Conservation (phyloP, 2,797 vertebrate genomes). For the Percopsis omiscomaycus region DNA sequence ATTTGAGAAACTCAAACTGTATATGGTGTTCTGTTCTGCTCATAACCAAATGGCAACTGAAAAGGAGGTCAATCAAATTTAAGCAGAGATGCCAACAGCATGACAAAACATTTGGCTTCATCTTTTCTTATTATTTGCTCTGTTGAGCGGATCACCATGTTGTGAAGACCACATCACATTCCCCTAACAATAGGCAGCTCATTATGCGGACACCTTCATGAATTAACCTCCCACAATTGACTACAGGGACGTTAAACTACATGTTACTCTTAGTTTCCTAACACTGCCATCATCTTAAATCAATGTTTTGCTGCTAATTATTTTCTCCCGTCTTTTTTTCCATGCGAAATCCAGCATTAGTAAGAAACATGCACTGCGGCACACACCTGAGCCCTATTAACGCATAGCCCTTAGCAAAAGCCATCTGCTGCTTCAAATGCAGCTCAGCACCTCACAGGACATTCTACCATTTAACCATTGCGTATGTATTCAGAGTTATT, state of each 20-base stretch:
- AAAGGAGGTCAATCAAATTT: conserved; percentile 31
- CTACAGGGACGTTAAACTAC: conserved; percentile 6
- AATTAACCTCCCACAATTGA: not conserved
- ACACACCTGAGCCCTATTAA: conserved; percentile 74
- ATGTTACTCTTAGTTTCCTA: conserved; percentile 12
- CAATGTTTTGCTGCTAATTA: conserved; percentile 13
- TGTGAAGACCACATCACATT: not conserved
- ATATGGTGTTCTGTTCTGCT: conserved; percentile 1
- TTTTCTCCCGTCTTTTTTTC: conserved; percentile 42
- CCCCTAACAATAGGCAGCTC: not conserved
- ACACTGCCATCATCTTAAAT: conserved; percentile 21
- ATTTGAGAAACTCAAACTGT: conserved; percentile 16
- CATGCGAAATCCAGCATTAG: conserved; percentile 37
- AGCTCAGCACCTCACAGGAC: conserved; percentile 60
- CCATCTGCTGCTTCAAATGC: conserved; percentile 68
- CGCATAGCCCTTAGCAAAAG: conserved; percentile 57
- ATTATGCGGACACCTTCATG: not conserved
- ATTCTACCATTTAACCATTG: conserved; percentile 57
- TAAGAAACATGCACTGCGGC: conserved; percentile 53
- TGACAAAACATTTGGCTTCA: conserved; percentile 26
- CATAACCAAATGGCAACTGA: conserved; percentile 7
- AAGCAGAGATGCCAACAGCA: conserved; percentile 14
- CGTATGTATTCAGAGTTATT: conserved; percentile 46
- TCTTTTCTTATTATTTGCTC: conserved; percentile 54
- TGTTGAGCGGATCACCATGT: conserved; percentile 30